Percentiles rank a stretch among this genome's conserved stretches.
Conservation (phyloP, 2,888 invertebrate species). For the Eustalomyia histrio region DNA sequence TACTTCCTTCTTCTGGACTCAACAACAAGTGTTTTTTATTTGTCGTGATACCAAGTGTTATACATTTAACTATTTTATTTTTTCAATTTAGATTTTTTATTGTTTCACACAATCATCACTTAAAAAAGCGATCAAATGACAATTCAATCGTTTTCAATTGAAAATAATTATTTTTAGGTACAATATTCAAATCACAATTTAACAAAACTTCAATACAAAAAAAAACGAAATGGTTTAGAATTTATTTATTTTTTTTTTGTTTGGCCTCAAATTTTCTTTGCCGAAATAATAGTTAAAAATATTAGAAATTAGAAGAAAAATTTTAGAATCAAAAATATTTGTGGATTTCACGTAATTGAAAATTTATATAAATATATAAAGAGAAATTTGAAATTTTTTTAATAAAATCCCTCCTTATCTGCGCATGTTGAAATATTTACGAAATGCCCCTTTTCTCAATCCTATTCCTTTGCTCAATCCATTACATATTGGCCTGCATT, state of each 20-base stretch:
- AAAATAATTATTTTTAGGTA: not conserved
- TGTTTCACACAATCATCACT: slow-evolving; percentile 1
- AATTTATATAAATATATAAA: too few species aligned
- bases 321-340: too few species aligned
- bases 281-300: too few species aligned
- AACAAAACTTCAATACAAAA: not conserved
- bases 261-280: not conserved
- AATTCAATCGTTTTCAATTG: not conserved
- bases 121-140: not conserved
- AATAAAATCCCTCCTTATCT: too few species aligned
- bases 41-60: not conserved
- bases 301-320: too few species aligned
- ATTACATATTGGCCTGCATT: not conserved
- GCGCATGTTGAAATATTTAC: too few species aligned
- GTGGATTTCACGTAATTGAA: too few species aligned
- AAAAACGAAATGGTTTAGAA: not conserved
- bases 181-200: not conserved
- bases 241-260: not conserved
- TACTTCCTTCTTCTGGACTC: not conserved
- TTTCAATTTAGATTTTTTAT: not conserved
- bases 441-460: too few species aligned
- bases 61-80: slow-evolving; percentile 4
- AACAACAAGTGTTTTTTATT: not conserved
- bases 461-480: too few species aligned
- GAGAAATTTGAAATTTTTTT: too few species aligned